Evolutionary conservation across 2,888 invertebrate species (phyloP).

Genomic region (Ischnus inquisitorius): DNA sequence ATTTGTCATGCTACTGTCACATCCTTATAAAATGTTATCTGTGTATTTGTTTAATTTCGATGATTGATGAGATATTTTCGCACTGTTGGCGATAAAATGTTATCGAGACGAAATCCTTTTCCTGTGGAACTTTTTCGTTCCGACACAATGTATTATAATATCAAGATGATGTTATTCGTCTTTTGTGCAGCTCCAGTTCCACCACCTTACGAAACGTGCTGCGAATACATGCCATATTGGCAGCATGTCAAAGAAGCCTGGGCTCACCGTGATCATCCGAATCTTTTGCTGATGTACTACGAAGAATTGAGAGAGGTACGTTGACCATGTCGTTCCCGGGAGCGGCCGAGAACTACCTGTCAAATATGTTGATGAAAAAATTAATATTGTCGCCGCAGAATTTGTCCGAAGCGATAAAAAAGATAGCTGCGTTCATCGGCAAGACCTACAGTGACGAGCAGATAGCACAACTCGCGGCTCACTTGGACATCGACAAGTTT

Average conservation of each 20-base stretch:
- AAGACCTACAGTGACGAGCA: slow-evolving; percentile 88
- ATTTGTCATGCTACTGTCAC: too few species aligned
- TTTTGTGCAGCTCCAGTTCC: not conserved
- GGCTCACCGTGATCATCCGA: slow-evolving; percentile 88
- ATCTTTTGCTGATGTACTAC: slow-evolving; percentile 92
- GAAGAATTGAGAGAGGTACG: slow-evolving; percentile 91
- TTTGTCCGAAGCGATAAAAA: slow-evolving; percentile 84
- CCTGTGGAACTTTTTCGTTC: not conserved
- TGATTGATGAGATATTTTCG: too few species aligned
- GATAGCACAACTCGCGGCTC: slow-evolving; percentile 88
- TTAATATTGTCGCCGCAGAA: not conserved
- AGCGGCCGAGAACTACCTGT: slow-evolving; percentile 25
- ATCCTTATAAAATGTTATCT: too few species aligned
- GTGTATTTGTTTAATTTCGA: too few species aligned
- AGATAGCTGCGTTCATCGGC: slow-evolving; percentile 88
- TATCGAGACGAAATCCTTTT: not conserved
- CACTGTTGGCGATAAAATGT: too few species aligned
- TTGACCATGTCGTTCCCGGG: slow-evolving; percentile 28
- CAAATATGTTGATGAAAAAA: not conserved
- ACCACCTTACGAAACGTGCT: not conserved
- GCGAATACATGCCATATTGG: slow-evolving; percentile 88
- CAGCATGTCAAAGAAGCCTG: slow-evolving; percentile 93
- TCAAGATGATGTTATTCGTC: not conserved
- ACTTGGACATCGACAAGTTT: slow-evolving; percentile 94
- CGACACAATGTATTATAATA: not conserved